Evolutionary conservation across 2,888 invertebrate species (phyloP).

Genomic region (Alloplasta piceator): DNA sequence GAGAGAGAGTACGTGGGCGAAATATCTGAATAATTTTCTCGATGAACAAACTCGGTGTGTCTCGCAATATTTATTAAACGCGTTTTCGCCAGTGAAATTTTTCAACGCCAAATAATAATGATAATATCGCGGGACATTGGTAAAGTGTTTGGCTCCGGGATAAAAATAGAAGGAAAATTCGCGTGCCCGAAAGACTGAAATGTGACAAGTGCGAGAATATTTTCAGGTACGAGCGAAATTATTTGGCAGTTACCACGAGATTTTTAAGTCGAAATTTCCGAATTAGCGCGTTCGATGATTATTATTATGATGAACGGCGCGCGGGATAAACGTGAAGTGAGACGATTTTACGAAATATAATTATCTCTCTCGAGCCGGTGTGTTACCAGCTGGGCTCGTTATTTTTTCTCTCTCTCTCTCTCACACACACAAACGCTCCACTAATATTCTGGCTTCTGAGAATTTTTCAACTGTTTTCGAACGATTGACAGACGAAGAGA

Average conservation of each 20-base stretch:
- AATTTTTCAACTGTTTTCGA: slow-evolving; percentile 27
- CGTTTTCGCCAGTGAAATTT: not conserved
- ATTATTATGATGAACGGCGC: too few relatives aligned
- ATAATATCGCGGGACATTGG: not conserved
- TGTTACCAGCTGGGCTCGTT: not conserved
- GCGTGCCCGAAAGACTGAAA: not conserved
- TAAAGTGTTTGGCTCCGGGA: slow-evolving; percentile 2
- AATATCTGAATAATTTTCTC: slow-evolving; percentile 54
- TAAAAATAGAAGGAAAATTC: not conserved
- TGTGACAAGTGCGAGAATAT: not conserved
- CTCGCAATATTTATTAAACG: not conserved
- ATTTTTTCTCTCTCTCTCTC: not conserved
- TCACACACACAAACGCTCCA: not conserved
- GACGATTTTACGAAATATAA: not conserved
- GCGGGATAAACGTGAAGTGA: too few relatives aligned
- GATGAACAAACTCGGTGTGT: slow-evolving; percentile 1
- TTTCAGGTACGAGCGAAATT: not conserved
- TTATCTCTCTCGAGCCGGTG: not conserved
- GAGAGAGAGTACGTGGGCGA: not conserved
- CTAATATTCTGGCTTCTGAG: slow-evolving; percentile 22
- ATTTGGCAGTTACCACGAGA: too few relatives aligned
- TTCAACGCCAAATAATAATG: not conserved
- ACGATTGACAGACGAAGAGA: slow-evolving; percentile 55
- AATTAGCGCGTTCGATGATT: too few relatives aligned
- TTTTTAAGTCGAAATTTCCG: too few relatives aligned